Evolutionary conservation across 2,113 vertebrate genomes (phyloP).

Genomic region (Mirounga angustirostris): DNA sequence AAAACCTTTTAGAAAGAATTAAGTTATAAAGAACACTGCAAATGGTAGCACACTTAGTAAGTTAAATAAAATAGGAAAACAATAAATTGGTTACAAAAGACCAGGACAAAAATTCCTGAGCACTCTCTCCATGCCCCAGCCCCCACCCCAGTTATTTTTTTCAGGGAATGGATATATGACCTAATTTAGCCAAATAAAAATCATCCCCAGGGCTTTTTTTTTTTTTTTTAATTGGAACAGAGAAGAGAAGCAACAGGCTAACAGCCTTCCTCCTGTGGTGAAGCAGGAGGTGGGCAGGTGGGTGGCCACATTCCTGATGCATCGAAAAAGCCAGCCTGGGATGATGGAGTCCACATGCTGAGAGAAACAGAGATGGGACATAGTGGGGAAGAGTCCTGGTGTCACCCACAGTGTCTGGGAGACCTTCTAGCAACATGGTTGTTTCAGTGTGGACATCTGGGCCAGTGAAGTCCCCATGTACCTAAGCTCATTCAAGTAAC

Average conservation of each 20-base stretch:
- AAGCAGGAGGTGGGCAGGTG: neutral
- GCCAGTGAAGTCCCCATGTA: too few relatives aligned
- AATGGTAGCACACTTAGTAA: neutral
- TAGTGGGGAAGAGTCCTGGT: rapidly evolving
- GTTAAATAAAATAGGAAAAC: neutral
- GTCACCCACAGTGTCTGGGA: neutral
- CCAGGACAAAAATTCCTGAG: neutral
- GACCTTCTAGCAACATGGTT: rapidly evolving
- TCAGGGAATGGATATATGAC: neutral
- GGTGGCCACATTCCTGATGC: rapidly evolving
- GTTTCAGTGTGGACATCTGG: neutral
- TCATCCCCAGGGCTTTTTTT: neutral
- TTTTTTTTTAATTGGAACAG: neutral
- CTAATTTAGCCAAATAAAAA: neutral
- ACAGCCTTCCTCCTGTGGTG: neutral
- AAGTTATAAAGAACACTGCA: neutral
- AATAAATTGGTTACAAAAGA: neutral
- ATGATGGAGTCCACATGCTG: neutral
- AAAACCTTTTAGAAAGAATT: neutral
- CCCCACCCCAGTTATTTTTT: rapidly evolving
- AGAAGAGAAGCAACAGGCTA: neutral
- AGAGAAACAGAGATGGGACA: neutral
- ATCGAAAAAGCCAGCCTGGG: rapidly evolving
- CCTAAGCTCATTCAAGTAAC: neutral
- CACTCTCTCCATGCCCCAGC: neutral